Evolutionary conservation across 2,797 vertebrate genomes (phyloP).

Genomic region (Poeciliopsis gracilis): DNA sequence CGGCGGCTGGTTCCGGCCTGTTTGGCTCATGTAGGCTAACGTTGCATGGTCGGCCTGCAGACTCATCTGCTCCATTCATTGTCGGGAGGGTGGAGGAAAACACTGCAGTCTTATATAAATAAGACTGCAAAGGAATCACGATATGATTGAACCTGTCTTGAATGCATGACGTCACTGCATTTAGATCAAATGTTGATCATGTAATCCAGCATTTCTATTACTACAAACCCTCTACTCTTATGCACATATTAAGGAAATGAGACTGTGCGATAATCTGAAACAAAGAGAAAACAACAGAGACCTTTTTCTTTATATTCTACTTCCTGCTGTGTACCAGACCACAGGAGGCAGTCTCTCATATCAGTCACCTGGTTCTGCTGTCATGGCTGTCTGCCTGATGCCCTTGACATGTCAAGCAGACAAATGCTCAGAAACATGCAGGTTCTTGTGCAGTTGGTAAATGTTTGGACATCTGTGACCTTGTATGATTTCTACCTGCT

Average conservation of each 20-base stretch:
- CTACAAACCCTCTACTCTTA: background rate
- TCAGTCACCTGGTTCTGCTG: conserved; percentile 20
- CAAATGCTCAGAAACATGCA: background rate
- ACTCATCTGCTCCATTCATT: background rate
- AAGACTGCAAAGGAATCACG: background rate
- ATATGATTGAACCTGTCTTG: background rate
- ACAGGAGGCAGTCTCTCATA: background rate
- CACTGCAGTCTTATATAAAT: background rate
- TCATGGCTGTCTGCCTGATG: conserved; percentile 61
- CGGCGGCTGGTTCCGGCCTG: background rate
- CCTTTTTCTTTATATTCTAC: background rate
- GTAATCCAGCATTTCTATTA: background rate
- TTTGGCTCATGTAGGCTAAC: background rate
- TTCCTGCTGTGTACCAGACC: conserved; percentile 27
- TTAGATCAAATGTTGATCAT: background rate
- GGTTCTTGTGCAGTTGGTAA: background rate
- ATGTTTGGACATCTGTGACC: conserved; percentile 23
- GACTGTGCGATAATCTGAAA: background rate
- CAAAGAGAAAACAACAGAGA: background rate
- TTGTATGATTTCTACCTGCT: conserved; percentile 18
- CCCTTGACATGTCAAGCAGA: conserved; percentile 56
- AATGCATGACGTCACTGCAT: background rate
- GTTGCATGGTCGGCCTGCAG: background rate
- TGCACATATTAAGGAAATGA: background rate
- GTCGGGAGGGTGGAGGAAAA: background rate